Evolutionary conservation across 2,113 vertebrate genomes (phyloP), one percentile per base, ranked within the genome.

Genomic region (Emydocephalus ijimae): DNA sequence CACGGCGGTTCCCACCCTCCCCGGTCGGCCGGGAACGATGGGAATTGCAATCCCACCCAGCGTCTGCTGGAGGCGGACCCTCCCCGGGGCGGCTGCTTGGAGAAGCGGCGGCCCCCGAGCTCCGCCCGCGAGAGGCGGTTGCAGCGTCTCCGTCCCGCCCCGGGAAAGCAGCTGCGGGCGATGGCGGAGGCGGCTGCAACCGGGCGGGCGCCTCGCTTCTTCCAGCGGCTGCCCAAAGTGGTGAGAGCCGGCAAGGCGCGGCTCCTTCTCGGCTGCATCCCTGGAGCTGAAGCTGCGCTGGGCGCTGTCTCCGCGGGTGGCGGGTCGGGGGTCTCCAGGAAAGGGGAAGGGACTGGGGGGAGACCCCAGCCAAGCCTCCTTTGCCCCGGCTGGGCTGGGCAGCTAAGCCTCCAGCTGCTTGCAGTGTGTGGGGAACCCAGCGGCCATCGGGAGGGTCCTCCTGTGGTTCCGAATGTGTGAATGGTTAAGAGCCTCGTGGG

Each of bases 141-240:
- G 39, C 81, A 26, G 39, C 52, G 9, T 5, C 34, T 56, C 9
- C 9, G 24, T 3, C 0, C 2, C n/a, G 5, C 39, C 39, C 59
- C 14, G 3, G 21, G 29, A 3, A 20, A 3, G 21, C 69, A 26
- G 20, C 1, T 2, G 1, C 11, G 4, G 10, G 3, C 24, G 23
- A 95, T 95, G 95, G 92, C 91, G 64, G 87, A 52, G 11, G 59
- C 5, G 18, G 50, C 50, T 81, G 64, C 52, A 23, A 43, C 34
- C 20, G 24, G 52, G n/a, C 10, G 11, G 20, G n/a, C 88, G 18
- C 45, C 56, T 55, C 1, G 57, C 24, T 95, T 96, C 43, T 95
- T 93, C 94, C 94, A 90, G 26, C 57, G 11, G 56, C 94, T 96
- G 87, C 96, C 96, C 50, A 96, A 95, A 92, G 95, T 87, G 95